phyloP scores from a whole-genome alignment of 2,888 invertebrate genomes.

The Chesias legatella region DNA sequence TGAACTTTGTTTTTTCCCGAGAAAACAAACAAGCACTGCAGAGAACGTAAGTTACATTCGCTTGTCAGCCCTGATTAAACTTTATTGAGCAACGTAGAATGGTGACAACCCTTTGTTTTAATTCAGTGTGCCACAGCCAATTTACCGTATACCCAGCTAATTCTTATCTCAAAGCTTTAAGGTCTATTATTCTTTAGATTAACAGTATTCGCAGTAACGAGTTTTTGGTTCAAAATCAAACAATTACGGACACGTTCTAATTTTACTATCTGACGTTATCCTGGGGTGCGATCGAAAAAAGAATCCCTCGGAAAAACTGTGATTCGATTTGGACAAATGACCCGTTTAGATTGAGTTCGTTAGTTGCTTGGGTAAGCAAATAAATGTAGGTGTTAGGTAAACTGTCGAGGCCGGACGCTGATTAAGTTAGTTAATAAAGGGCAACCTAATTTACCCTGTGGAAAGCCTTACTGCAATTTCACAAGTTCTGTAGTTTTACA shows the following conservation, averaged over 20 bases:
- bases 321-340: conserved; percentile 50
- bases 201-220: conserved; percentile 26
- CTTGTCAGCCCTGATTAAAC: conserved; percentile 58
- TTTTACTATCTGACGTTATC: conserved; percentile 55
- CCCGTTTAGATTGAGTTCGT: conserved; percentile 37
- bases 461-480: conserved; percentile 1
- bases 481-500: conserved; percentile 2
- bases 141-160: conserved; percentile 16
- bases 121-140: conserved; percentile 47
- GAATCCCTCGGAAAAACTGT: conserved; percentile 42
- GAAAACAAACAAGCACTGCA: conserved; percentile 20
- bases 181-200: conserved; percentile 16
- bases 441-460: conserved; percentile 3
- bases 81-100: conserved; percentile 59
- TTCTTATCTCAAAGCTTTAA: conserved; percentile 22
- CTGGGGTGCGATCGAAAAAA: conserved; percentile 43
- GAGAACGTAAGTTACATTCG: conserved; percentile 42
- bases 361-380: conserved; percentile 32
- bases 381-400: conserved; percentile 20
- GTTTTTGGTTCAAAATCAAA: conserved; percentile 52
- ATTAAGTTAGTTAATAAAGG: conserved; percentile 13
- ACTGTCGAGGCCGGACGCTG: conserved; percentile 11
- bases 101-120: conserved; percentile 67
- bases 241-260: conserved; percentile 58
- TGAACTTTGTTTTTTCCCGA: conserved; percentile 15